Conservation (phyloP, 2,113 vertebrate species). For the Percopsis transmontana region DNA sequence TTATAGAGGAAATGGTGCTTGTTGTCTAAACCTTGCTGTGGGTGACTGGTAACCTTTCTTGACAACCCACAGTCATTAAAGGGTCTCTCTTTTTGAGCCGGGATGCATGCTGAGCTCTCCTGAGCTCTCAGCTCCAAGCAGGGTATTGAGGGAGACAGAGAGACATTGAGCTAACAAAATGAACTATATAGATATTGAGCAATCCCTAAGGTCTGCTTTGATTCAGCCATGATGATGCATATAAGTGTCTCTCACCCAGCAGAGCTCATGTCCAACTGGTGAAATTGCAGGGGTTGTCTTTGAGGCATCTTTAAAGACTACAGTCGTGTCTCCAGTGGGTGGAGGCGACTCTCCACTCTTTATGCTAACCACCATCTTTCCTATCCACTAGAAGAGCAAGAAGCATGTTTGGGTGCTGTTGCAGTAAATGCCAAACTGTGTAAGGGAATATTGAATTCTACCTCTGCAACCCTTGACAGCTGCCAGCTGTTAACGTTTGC, state of each 20-base stretch:
- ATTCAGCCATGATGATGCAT: constrained; percentile 18
- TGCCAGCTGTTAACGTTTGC: no score
- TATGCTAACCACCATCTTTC: neutral
- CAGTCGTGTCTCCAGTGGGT: constrained; percentile 13
- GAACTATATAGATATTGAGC: constrained; percentile 30
- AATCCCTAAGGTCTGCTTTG: constrained; percentile 22
- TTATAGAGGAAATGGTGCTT: neutral
- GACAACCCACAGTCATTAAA: constrained; percentile 27
- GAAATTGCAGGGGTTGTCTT: constrained; percentile 13
- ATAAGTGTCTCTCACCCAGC: neutral
- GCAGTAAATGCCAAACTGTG: constrained; percentile 31
- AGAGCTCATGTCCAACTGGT: neutral
- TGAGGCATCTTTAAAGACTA: constrained; percentile 27
- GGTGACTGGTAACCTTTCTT: constrained; percentile 31
- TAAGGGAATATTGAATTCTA: constrained; percentile 44
- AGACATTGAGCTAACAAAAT: constrained; percentile 22
- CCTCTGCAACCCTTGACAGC: no score
- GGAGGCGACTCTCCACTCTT: constrained; percentile 9
- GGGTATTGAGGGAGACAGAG: constrained; percentile 5
- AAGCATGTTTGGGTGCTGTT: constrained; percentile 3
- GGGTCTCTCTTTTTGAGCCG: constrained; percentile 27
- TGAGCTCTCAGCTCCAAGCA: constrained; percentile 4
- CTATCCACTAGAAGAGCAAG: constrained; percentile 14
- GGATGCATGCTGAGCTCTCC: constrained; percentile 9
- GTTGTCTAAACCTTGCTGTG: neutral